Base-by-base conservation (phyloP, 2,113 vertebrate genomes). In the Engraulis encrasicolus region DNA sequence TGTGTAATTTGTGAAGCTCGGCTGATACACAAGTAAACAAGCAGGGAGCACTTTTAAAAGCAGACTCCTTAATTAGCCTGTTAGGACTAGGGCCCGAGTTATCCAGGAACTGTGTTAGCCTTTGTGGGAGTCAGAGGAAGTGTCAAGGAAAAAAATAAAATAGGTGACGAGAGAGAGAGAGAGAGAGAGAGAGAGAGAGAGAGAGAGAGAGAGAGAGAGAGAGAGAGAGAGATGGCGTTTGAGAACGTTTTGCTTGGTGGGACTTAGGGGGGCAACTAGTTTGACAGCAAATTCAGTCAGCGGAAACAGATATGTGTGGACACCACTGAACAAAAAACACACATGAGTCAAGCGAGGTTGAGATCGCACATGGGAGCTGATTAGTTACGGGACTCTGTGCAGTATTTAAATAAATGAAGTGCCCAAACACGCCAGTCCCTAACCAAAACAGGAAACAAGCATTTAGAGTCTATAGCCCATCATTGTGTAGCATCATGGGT, bases 1-100 rank as follows among this genome's bases (percentile, higher is more conserved):
- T 86, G 88, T 90, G 90, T 92, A 89, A 92, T 94, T 93, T 92
- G 89, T 19, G 80, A 84, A 80, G 86, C 88, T 89, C 83, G 85
- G 83, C 86, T 83, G 87, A 89, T 88, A 89, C 91, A 91, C 93
- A 92, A 90, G 91, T 89, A 92, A 93, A 94, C 93, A 93, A 91
- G 92, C 89, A 50, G 87, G 85, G 82, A 88, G 88, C 88, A 89
- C 90, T 91, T 90, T 88, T 87, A 88, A 90, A 92, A 80, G 82
- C 89, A 87, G 85, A 89, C 87, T 80, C 89, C 88, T 90, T 94
- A 93, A 93, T 94, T 92, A 93, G 92, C 92, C 92, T 86, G 19
- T 87, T 84, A 89, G 90, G 91, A 91, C 84, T 34, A 74, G 15
- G 66, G 66, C 12, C n/a, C 66, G 66, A 74, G 66, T 74, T 84